These are phyloP conservation scores for Notechis scutatus DNA, from an alignment of 2,113 vertebrate genomes.

Conservation along the genomic window DNA sequence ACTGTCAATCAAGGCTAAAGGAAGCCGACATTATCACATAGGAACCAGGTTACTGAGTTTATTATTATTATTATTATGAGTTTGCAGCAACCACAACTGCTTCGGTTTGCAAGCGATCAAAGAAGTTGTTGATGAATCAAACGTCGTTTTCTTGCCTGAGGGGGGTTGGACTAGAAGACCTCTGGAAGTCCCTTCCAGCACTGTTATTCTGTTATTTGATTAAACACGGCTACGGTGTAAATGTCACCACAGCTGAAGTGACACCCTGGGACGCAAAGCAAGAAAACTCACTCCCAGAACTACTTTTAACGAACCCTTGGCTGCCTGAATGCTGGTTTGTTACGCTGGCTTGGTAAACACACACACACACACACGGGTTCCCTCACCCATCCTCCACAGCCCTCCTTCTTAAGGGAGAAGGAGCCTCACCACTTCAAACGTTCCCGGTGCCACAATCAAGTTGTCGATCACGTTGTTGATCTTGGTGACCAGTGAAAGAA, in stretches of 20 bases:
- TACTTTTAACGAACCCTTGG: not conserved
- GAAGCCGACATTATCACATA: not conserved
- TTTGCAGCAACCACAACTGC: not conserved
- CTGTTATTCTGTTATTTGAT: not conserved
- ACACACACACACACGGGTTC: too few relatives aligned
- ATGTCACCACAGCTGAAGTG: not conserved
- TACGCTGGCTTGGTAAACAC: not conserved
- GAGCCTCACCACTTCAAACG: conserved; percentile 93
- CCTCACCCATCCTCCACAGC: too few relatives aligned
- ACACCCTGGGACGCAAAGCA: not conserved
- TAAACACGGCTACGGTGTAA: not conserved
- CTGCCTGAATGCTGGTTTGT: not conserved
- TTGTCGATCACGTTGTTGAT: conserved; percentile 99
- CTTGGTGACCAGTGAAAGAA: conserved; percentile 96
- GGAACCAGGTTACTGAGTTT: not conserved
- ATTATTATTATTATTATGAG: not conserved
- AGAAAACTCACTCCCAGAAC: not conserved
- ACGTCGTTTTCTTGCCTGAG: not conserved
- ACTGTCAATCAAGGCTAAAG: not conserved
- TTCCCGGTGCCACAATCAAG: conserved; percentile 92
- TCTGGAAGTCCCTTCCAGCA: too few relatives aligned
- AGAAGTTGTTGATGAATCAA: not conserved
- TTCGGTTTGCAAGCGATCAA: not conserved
- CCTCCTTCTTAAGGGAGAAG: too few relatives aligned
- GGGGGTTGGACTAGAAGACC: too few relatives aligned